Evolutionary conservation across 1,140 invertebrate genomes (phyloP), one percentile per base, ranked within the genome.

Genomic region (Drosophila kepulauana): DNA sequence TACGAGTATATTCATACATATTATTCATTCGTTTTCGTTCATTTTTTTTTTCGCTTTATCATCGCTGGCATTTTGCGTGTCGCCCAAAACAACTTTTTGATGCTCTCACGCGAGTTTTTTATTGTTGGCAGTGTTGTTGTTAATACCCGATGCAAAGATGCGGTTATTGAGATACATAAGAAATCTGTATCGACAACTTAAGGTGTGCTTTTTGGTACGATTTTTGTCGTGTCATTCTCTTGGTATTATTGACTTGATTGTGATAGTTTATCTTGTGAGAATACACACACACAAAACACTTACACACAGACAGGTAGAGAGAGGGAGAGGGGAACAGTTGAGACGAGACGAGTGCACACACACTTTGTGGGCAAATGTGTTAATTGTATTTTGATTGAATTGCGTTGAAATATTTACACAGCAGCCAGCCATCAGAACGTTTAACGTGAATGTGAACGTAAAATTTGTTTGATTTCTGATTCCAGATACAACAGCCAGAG

Each of bases 311-410:
- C n/a, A 48, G 20, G 48, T 16, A 57, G 62, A 25, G 20, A 25
- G 20, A 3, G 20, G 20, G 20, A 25, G 20, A 25, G 20, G 20
- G 3, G 3, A 25, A 51, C 16, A 3, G 51, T 20, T 2, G 20
- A 25, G 20, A 25, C 20, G 20, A 8, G 15, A 20, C 16, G 15
- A 16, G 10, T 49, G 15, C 13, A 49, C 35, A 68, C 48, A 10
- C 35, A 67, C 51, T 46, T 43, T 57, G 35, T 10, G 43, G 43
- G 62, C 52, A 66, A 67, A 58, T 79, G 74, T 89, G 80, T 88
- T 89, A 88, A 87, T 84, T 84, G 77, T 75, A 72, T 84, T 88
- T 65, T 88, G 84, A 87, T 87, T 84, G 77, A 84, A 80, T 67
- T 63, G 67, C 80, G 82, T 79, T 80, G 67, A 62, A 75, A 72